phyloP scores from a whole-genome alignment of 2,113 vertebrate genomes.

The Lagenorhynchus albirostris region DNA sequence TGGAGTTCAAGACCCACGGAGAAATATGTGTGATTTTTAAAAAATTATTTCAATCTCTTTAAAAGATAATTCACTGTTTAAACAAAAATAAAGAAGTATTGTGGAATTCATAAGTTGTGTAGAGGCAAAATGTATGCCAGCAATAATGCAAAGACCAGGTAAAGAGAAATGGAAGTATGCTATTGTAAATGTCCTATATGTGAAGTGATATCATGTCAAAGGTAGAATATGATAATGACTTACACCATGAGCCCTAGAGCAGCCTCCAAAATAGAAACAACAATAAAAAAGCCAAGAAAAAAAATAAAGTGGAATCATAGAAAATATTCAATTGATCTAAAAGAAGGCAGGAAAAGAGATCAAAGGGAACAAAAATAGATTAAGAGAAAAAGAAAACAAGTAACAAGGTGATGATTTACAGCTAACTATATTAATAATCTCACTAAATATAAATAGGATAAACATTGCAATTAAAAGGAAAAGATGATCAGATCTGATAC shows the following conservation, averaged over 20 bases:
- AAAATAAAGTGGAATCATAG: neutral
- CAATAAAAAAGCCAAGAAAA: neutral
- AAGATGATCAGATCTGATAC: neutral
- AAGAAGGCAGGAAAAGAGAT: neutral
- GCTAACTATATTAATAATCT: neutral
- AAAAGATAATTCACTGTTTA: neutral
- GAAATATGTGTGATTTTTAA: neutral
- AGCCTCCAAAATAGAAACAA: neutral
- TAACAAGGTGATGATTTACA: neutral
- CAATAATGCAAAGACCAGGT: neutral
- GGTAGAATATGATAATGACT: neutral
- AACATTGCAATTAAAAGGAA: neutral
- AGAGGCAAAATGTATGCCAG: neutral
- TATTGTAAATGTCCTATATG: neutral
- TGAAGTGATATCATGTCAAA: neutral
- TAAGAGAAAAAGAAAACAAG: neutral
- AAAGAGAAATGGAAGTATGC: neutral
- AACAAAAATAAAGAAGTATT: neutral
- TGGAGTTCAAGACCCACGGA: neutral
- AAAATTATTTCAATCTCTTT: neutral
- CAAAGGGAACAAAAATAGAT: neutral
- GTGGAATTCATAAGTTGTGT: neutral
- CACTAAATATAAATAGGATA: neutral
- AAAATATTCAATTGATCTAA: neutral
- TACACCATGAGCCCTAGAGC: neutral